Base-by-base conservation (phyloP, 2,888 invertebrate genomes). In the Coecobrya sp. region DNA sequence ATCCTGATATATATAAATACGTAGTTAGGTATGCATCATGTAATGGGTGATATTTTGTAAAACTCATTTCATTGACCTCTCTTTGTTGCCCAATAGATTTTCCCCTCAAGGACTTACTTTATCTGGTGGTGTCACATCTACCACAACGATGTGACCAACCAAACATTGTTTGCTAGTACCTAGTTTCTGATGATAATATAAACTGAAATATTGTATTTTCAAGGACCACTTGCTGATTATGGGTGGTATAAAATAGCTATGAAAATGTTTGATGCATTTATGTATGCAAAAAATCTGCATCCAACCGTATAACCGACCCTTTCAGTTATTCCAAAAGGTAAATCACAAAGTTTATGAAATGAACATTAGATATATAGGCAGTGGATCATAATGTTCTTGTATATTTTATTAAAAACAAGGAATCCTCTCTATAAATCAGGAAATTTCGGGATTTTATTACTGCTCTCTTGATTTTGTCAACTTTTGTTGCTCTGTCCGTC, bases 31-130 rank as follows among this genome's bases (percentile, higher is more conserved):
- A 49, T 13, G 49, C 49, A 1, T 65, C 27, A 8, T 2, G 2
- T 25, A 25, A 11, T 65, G 59, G n/a, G 59, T 59, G 19, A 25
- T 65, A 5, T 27, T 59, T 59, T 59, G n/a, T 65, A 65, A 85
- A 65, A 11, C 13, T 22, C 52, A 76, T 86, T 86, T 36, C 73
- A 73, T 30, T 86, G 73, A 76, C 86, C 86, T 55, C 68, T 49
- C 36, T 22, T 52, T n/a, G n/a, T 1, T 65, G 30, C 13, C 25
- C 62, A 42, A 62, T n/a, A 16, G 62, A 45, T 52, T 49, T 36
- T 81, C 55, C 1, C 49, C 19, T 55, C 82, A 82, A 82, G 82
- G 59, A 30, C 82, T n/a, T 8, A 42, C 0, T 13, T 49, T 13
- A 10, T 27, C 65, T 65, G 65, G 27, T 13, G 19, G 65, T 65